A percentile compares a stretch with the other conserved stretches of the same genome.
Evolutionary conservation across 2,113 vertebrate species (phyloP).

Genomic region (Antigone vipio): DNA sequence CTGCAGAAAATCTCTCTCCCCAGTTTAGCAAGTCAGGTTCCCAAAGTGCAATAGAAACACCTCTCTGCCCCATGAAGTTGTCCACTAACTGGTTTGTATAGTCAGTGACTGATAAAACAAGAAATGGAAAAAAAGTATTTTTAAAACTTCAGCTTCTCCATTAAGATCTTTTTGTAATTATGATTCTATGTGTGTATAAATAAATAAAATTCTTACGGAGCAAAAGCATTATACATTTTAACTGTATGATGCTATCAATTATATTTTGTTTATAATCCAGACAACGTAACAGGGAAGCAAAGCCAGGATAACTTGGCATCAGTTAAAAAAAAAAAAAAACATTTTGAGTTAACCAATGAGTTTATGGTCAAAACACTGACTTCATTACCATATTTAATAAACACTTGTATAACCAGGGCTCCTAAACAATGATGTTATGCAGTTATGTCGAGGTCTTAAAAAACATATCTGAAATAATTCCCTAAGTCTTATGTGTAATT

Average conservation of each 20-base stretch:
- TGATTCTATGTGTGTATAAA: neutral
- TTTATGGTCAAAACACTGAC: neutral
- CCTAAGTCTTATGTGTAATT: fast-evolving
- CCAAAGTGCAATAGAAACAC: neutral
- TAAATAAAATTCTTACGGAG: neutral
- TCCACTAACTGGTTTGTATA: neutral
- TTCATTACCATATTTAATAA: neutral
- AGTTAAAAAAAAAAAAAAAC: neutral
- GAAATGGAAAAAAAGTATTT: neutral
- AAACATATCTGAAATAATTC: neutral
- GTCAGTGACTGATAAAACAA: neutral
- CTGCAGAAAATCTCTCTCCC: neutral
- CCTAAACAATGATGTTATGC: neutral
- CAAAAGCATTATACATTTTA: neutral
- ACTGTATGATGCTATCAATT: neutral
- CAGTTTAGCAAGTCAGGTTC: neutral
- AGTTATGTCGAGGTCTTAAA: neutral
- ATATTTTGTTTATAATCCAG: neutral
- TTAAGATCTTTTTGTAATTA: neutral
- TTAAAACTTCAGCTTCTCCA: neutral
- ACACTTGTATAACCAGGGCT: neutral
- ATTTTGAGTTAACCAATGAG: neutral
- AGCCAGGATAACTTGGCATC: neutral
- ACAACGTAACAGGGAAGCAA: neutral
- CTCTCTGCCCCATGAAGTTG: neutral